phyloP scores from a whole-genome alignment of 2,888 invertebrate species.

The Malachius bipustulatus region DNA sequence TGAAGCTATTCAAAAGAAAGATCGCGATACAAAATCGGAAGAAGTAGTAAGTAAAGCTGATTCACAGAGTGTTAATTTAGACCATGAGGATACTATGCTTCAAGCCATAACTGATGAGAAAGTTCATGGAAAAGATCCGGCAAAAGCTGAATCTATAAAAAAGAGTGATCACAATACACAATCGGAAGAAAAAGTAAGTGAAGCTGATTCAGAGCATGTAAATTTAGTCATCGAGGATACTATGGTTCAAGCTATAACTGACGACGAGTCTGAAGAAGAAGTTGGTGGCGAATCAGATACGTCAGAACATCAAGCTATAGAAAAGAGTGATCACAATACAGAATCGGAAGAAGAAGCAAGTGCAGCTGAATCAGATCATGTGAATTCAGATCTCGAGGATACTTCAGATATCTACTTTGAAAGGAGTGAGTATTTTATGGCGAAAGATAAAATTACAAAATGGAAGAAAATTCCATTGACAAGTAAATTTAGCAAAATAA shows the following conservation, averaged over 20 bases:
- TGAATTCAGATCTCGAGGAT: slow-evolving; percentile 7
- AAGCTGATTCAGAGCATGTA: too few species aligned
- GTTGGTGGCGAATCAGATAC: slow-evolving; percentile 13
- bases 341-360: slow-evolving; percentile 14
- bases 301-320: slow-evolving; percentile 16
- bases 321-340: slow-evolving; percentile 15
- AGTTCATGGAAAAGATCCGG: too few species aligned
- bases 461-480: slow-evolving; percentile 15
- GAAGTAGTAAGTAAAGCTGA: too few species aligned
- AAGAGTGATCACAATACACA: too few species aligned
- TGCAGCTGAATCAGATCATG: slow-evolving; percentile 6
- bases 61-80: too few species aligned
- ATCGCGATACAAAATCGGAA: too few species aligned
- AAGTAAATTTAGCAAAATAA: slow-evolving; percentile 17
- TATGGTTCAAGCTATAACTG: slow-evolving; percentile 8
- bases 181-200: too few species aligned
- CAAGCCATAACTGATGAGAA: slow-evolving; percentile 10
- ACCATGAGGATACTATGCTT: too few species aligned
- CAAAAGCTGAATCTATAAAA: too few species aligned
- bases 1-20: too few species aligned
- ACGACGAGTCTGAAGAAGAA: slow-evolving; percentile 13
- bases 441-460: slow-evolving; percentile 15
- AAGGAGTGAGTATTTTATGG: slow-evolving; percentile 11
- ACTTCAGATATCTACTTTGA: slow-evolving; percentile 6
- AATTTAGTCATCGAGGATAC: too few species aligned